Evolutionary conservation across 1,140 invertebrate genomes (phyloP), one percentile per base, ranked within the genome.

Genomic region (Latrodectus geometricus): DNA sequence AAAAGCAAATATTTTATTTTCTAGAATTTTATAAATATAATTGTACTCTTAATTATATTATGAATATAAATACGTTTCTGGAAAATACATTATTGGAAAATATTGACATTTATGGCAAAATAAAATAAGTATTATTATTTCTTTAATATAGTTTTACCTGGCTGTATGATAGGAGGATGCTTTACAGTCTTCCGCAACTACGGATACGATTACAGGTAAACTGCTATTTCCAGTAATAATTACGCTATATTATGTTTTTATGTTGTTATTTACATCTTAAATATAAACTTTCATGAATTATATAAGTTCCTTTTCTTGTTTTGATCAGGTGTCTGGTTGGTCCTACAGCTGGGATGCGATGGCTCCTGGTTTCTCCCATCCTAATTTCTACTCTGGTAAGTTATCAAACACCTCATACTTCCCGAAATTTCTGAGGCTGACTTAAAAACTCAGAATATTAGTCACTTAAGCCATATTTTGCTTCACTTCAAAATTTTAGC

Each of bases 141-240:
- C 5, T 35, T 35, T 35, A 35, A 35, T 5, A 35, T 50, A 85
- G 83, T 77, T 49, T 20, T 50, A 49, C 84, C 84, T 48, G 75
- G 14, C n/a, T 50, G 75, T 17, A 78, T 86, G 84, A 54, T 87
- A 2, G 77, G 86, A 8, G 86, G 77, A 8, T 87, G 77, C 4
- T 80, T 81, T 20, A 75, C 49, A 0, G 5, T 87, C 0, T 48
- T 81, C 75, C 49, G 50, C 15, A 72, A 87, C 20, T 87, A 87
- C 23, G 86, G 86, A 21, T 87, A 87, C 8, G 86, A 87, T 76
- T 87, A 87, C 49, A 74, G 86, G 86, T 87, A 68, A 65, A 15
- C 52, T 56, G 52, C 7, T 72, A 54, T 20, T 2, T 70, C 3
- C 20, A 21, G 23, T 56, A 12, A 61, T 50, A 75, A 0, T 21